phyloP scores from a whole-genome alignment of 1,140 invertebrate genomes.

The Brachionus paranguensis region DNA sequence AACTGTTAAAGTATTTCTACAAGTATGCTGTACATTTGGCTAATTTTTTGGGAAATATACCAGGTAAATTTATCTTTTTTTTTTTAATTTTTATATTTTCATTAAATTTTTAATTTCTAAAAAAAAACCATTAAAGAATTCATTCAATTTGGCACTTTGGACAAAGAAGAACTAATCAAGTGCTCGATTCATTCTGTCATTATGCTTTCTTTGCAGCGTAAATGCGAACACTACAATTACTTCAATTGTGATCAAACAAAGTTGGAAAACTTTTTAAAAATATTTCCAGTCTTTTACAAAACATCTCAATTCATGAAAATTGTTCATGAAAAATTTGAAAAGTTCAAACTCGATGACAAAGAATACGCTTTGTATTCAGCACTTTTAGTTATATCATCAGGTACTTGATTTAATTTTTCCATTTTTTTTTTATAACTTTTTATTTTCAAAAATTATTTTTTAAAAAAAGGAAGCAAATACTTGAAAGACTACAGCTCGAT shows the following conservation, averaged over 20 bases:
- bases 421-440: neutral
- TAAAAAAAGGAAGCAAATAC: conserved; percentile 1
- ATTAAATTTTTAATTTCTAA: neutral
- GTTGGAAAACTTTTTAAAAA: conserved; percentile 4
- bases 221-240: conserved; percentile 37
- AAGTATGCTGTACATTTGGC: neutral
- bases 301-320: conserved; percentile 29
- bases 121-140: neutral
- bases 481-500: conserved; percentile 1
- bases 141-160: neutral
- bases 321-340: conserved; percentile 39
- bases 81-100: neutral
- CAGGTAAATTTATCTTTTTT: neutral
- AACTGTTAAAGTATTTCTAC: neutral
- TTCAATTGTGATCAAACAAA: conserved; percentile 37
- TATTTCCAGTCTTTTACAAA: conserved; percentile 34
- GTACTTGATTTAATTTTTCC: neutral
- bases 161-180: conserved; percentile 38
- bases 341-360: conserved; percentile 40
- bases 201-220: conserved; percentile 2
- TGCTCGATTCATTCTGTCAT: conserved; percentile 35
- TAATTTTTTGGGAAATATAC: neutral
- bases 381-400: conserved; percentile 26
- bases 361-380: conserved; percentile 25
- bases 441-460: neutral